Percentiles rank a stretch among this genome's conserved stretches.
phyloP scores from a whole-genome alignment of 2,113 vertebrate genomes.

The Chlamydotis undulata region DNA sequence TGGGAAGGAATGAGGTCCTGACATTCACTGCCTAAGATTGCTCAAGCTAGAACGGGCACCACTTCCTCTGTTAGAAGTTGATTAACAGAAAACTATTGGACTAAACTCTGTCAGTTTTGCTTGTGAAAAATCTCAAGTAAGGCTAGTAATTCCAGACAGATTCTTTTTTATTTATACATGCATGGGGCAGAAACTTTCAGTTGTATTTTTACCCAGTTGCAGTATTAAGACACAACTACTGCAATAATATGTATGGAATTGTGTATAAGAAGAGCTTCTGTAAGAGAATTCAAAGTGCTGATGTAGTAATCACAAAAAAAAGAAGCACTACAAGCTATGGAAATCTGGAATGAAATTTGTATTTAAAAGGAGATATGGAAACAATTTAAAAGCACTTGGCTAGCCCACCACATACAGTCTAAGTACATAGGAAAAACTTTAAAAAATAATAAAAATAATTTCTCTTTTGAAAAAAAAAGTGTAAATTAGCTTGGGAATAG shows the following conservation, averaged over 20 bases:
- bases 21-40: background rate
- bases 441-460: background rate
- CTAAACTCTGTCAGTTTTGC: background rate
- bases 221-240: background rate
- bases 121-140: background rate
- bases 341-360: background rate
- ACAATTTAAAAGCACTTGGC: background rate
- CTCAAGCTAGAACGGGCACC: background rate
- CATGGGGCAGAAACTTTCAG: background rate
- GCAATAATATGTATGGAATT: background rate
- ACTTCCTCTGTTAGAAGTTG: background rate
- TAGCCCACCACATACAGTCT: background rate
- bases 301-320: background rate
- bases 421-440: background rate
- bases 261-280: background rate
- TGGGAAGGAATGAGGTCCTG: background rate
- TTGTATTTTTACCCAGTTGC: background rate
- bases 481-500: background rate
- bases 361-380: background rate
- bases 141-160: background rate
- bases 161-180: background rate
- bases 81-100: background rate
- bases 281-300: background rate
- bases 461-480: background rate
- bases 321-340: background rate